These are phyloP conservation scores for Thysanoteuthis rhombus DNA, from an alignment of 2,888 invertebrate species.

Conservation along the genomic window DNA sequence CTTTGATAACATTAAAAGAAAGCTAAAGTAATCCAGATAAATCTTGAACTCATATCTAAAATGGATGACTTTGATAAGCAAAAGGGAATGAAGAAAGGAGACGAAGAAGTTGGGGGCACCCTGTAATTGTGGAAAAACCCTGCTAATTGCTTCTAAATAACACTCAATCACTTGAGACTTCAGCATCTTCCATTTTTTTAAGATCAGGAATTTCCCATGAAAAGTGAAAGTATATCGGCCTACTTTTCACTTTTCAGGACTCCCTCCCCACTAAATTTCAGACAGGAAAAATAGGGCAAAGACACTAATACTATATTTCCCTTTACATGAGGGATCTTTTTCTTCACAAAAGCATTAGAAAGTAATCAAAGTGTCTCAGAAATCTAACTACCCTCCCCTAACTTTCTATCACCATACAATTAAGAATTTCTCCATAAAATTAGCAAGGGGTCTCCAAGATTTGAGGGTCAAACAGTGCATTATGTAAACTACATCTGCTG, in stretches of 20 bases:
- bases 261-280: neutral
- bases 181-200: neutral
- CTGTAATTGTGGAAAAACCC: neutral
- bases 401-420: neutral
- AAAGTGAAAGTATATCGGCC: neutral
- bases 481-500: neutral
- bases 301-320: neutral
- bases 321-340: neutral
- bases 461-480: neutral
- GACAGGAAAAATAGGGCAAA: neutral
- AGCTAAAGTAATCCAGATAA: neutral
- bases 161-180: neutral
- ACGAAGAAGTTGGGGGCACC: neutral
- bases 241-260: neutral
- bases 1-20: neutral
- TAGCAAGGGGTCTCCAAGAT: neutral
- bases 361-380: no score
- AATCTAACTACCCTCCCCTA: neutral
- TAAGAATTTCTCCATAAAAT: neutral
- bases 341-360: neutral
- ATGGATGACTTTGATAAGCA: no score
- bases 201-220: neutral
- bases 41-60: neutral
- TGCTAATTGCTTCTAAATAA: neutral
- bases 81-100: neutral